Base-by-base conservation (phyloP, 2,888 invertebrate genomes). In the Cosmia pyralina region DNA sequence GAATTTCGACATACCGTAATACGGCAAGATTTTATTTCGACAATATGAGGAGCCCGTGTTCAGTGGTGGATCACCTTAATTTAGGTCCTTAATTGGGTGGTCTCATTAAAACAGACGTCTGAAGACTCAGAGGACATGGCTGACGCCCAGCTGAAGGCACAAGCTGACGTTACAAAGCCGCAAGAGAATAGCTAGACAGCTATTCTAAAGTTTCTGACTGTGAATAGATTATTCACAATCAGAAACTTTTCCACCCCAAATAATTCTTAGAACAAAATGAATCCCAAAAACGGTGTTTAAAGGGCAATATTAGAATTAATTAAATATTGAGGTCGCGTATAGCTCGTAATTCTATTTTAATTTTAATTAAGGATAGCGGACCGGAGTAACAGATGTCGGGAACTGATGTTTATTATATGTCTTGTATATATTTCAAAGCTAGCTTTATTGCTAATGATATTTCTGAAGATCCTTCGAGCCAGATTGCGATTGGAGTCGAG, bases 321-420 rank as follows among this genome's bases (percentile, higher is more conserved):
- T 92, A 91, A 92, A 92, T 89, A 91, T 89, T 87, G 90, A 89
- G 91, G 91, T 90, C 91, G 90, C 90, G 92, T 92, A 90, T 89
- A 85, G 85, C 88, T 90, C 92, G 89, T 93, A 92, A 93, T 91
- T 93, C 89, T 88, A 87, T 90, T 93, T 92, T 90, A 92, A 93
- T 93, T 92, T 93, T 93, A 94, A 94, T 94, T 93, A 93, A 94
- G 90, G 92, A 85, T 86, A 83, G 85, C 86, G 81, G 81, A 81
- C 85, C 85, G 86, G 65, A 87, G 93, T 89, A 92, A 90, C 94
- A 94, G 94, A 93, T 94, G 94, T 90, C 87, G 83, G 87, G 80
- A 88, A 90, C 87, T 89, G 89, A 91, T 91, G 89, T 89, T 88
- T 89, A 90, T 89, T 89, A 88, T 85, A 83, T 80, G 72, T 88